Conservation (phyloP, 1,140 invertebrate species). For the Leptoteleia sp. region DNA sequence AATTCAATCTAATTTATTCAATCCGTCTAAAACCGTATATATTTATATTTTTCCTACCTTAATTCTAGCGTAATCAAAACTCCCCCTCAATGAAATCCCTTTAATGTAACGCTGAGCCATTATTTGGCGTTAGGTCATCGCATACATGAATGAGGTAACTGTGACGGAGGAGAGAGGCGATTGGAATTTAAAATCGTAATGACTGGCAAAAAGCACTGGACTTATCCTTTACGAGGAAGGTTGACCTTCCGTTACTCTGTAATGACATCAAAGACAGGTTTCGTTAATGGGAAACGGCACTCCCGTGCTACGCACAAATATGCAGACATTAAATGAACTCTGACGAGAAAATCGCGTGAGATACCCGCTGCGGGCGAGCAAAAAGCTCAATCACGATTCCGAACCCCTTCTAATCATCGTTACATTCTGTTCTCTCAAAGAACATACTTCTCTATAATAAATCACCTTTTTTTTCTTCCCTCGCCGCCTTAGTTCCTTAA, state of each 20-base stretch:
- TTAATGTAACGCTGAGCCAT: slow-evolving; percentile 1
- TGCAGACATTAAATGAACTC: slow-evolving; percentile 43
- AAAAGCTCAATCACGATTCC: slow-evolving; percentile 47
- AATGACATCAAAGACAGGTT: slow-evolving; percentile 51
- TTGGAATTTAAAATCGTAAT: slow-evolving; percentile 44
- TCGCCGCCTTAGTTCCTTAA: not conserved
- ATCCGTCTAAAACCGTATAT: no score
- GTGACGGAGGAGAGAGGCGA: slow-evolving; percentile 19
- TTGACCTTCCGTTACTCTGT: slow-evolving; percentile 47
- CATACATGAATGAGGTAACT: slow-evolving; percentile 42
- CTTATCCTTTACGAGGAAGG: slow-evolving; percentile 20
- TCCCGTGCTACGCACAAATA: slow-evolving; percentile 50
- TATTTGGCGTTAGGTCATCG: slow-evolving; percentile 23
- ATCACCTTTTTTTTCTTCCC: not conserved
- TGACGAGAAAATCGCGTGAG: slow-evolving; percentile 57
- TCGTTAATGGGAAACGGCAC: slow-evolving; percentile 52
- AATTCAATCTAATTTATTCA: no score
- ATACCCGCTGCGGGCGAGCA: slow-evolving; percentile 18
- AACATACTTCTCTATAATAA: slow-evolving; percentile 15
- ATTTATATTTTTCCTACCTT: no score
- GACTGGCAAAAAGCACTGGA: slow-evolving; percentile 28
- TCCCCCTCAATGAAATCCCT: not conserved
- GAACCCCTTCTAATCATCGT: slow-evolving; percentile 33
- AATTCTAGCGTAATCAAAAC: no score
- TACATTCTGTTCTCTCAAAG: slow-evolving; percentile 22